phyloP scores from a whole-genome alignment of 2,797 vertebrate genomes.

The Schizothorax lantsangensis region DNA sequence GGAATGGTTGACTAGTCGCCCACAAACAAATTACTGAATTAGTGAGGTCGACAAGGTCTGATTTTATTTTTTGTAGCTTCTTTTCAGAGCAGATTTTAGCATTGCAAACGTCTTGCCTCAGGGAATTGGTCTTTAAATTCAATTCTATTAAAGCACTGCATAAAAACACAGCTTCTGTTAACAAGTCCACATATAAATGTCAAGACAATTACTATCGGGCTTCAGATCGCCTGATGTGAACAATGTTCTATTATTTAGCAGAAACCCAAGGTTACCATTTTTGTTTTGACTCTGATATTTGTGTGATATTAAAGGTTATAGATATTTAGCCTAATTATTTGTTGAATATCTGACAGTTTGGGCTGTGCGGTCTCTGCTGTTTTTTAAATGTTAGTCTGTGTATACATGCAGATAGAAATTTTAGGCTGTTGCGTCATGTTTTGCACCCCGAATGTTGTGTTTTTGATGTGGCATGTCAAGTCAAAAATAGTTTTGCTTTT shows the following conservation, averaged over 20 bases:
- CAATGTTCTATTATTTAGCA: not conserved
- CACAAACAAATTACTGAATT: not conserved
- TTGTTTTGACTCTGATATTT: not conserved
- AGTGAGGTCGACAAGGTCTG: not conserved
- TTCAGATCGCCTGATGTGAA: not conserved
- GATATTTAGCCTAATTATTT: slow-evolving; percentile 17
- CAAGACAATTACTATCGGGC: slow-evolving; percentile 5
- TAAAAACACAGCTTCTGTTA: slow-evolving; percentile 1
- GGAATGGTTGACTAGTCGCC: slow-evolving; percentile 6
- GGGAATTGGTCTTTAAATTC: not conserved
- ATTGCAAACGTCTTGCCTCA: not conserved
- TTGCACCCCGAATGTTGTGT: slow-evolving; percentile 5
- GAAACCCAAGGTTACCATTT: not conserved
- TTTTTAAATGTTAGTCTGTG: not conserved
- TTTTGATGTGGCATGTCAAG: slow-evolving; percentile 32
- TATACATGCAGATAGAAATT: slow-evolving; percentile 14
- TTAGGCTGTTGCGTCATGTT: slow-evolving; percentile 1
- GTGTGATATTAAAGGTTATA: not conserved
- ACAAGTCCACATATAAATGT: slow-evolving; percentile 10
- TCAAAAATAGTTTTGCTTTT: slow-evolving; percentile 29
- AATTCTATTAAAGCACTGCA: not conserved
- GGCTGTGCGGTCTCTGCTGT: not conserved
- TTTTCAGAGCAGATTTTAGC: not conserved
- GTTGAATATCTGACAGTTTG: not conserved
- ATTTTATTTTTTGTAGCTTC: not conserved